A percentile compares a stretch with the other conserved stretches of the same genome.
phyloP scores from a whole-genome alignment of 2,113 vertebrate genomes.

The Mustela nigripes region DNA sequence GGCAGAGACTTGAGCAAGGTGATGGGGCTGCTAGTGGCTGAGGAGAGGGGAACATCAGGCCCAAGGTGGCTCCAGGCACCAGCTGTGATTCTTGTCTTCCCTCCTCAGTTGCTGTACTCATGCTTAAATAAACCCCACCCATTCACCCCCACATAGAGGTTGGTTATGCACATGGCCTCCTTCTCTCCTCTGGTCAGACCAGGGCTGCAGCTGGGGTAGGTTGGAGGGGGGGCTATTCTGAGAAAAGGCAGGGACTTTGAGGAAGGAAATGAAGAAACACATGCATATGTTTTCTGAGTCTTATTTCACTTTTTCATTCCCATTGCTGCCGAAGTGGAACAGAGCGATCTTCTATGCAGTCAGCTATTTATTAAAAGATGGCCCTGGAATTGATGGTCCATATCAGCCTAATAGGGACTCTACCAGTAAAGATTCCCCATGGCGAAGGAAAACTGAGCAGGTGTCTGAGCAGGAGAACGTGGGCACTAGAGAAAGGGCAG shows the following conservation, averaged over 20 bases:
- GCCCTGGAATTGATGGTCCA: background rate
- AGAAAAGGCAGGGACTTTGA: background rate
- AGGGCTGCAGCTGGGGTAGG: background rate
- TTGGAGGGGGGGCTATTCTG: background rate
- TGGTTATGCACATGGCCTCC: too few relatives aligned
- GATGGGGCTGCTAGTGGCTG: background rate
- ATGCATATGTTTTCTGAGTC: background rate
- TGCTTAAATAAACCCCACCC: accelerated
- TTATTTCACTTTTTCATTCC: background rate
- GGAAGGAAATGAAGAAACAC: background rate
- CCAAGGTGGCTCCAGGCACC: too few relatives aligned
- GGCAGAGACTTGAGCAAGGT: background rate
- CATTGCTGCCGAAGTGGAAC: background rate
- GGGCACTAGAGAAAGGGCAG: background rate
- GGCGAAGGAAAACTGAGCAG: background rate
- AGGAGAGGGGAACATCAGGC: background rate
- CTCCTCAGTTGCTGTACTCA: background rate
- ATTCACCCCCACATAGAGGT: background rate
- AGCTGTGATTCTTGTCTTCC: background rate
- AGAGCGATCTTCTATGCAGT: background rate
- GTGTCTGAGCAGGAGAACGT: background rate
- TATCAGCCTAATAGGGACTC: background rate
- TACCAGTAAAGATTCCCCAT: background rate
- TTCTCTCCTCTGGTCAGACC: background rate
- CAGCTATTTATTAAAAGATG: background rate